These are phyloP conservation scores for Eurytoma californica DNA, from an alignment of 2,888 invertebrate species.

Conservation along the genomic window DNA sequence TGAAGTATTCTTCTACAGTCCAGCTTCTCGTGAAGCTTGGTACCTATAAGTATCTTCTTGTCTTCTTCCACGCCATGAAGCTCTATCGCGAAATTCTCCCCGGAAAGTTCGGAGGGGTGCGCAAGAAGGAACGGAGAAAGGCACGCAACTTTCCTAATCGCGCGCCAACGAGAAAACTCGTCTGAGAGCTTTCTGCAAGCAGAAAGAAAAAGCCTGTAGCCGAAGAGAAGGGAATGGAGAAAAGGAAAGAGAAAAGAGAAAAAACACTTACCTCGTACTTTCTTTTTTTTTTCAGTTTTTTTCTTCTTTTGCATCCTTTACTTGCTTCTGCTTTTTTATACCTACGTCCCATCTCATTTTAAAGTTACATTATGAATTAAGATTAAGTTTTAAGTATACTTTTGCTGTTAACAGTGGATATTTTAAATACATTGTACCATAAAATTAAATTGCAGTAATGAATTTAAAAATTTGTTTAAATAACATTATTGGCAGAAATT, in stretches of 20 bases:
- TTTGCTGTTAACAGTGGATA: too few species aligned
- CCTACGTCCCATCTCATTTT: too few species aligned
- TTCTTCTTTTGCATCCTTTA: constrained; percentile 11
- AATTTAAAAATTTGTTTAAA: neutral
- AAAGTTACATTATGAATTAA: too few species aligned
- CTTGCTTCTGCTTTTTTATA: neutral
- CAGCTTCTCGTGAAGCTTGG: neutral
- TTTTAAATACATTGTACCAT: too few species aligned
- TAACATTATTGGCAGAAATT: neutral
- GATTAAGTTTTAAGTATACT: too few species aligned
- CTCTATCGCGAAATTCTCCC: neutral
- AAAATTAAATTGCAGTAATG: too few species aligned
- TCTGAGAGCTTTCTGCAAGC: constrained; percentile 13
- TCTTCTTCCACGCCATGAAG: constrained; percentile 2
- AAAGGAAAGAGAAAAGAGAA: neutral
- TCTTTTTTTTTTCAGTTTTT: neutral
- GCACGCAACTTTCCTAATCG: constrained; percentile 39
- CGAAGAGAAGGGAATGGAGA: neutral
- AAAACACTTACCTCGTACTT: constrained; percentile 15
- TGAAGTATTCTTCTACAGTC: constrained; percentile 18
- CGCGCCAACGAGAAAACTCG: constrained; percentile 30
- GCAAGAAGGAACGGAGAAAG: neutral
- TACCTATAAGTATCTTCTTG: constrained; percentile 17
- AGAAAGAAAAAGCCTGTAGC: constrained; percentile 8
- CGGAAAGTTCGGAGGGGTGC: constrained; percentile 3